phyloP scores from a whole-genome alignment of 2,888 invertebrate genomes.

The Perithous albicinctus region DNA sequence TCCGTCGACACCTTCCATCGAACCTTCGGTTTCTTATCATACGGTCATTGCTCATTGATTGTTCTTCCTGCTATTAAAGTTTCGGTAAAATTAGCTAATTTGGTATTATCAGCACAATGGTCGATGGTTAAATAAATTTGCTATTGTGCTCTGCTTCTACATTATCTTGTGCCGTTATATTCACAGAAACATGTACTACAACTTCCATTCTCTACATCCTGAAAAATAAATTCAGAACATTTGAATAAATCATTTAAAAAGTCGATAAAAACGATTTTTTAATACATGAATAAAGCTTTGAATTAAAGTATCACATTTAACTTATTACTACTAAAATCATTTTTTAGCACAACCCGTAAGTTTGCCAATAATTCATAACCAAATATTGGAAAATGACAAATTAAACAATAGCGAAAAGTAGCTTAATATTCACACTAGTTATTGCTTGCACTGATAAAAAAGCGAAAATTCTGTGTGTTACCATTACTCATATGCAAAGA shows the following conservation, averaged over 20 bases:
- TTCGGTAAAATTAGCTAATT: neutral
- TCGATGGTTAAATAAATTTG: neutral
- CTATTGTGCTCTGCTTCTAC: neutral
- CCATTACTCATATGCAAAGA: no score
- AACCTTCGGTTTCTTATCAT: neutral
- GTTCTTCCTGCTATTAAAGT: neutral
- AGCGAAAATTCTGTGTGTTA: no score
- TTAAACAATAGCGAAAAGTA: no score
- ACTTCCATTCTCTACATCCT: neutral
- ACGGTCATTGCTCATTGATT: neutral
- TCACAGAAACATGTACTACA: neutral
- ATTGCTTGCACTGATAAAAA: no score
- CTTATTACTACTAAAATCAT: no score
- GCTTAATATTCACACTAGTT: no score
- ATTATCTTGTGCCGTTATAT: neutral
- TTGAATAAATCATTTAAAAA: neutral
- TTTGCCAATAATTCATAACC: no score
- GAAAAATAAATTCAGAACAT: neutral
- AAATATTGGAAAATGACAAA: no score
- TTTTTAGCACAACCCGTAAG: no score
- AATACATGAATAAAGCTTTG: neutral
- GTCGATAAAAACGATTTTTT: neutral
- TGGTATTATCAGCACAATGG: neutral
- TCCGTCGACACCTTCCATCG: constrained; percentile 13
- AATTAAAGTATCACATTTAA: no score